Conservation (phyloP, 2,888 invertebrate genomes). For the Ennomos fuscantarius region DNA sequence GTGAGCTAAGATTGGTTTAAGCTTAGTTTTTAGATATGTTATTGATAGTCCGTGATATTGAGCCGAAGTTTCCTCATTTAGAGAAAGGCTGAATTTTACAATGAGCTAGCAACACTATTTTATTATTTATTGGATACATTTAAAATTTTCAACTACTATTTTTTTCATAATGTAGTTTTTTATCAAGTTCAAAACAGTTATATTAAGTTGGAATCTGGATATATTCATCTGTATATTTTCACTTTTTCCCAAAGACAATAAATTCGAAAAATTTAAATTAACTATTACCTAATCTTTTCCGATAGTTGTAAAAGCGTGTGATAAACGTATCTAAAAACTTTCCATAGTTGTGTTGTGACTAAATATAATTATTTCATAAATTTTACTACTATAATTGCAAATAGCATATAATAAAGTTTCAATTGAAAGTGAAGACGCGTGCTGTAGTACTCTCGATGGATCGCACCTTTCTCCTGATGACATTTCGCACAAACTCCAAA, state of each 20-base stretch:
- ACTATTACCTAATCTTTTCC: too few relatives aligned
- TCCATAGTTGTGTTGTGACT: conserved; percentile 3
- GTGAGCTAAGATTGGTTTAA: conserved; percentile 5
- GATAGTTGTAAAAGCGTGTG: too few relatives aligned
- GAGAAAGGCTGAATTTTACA: background rate
- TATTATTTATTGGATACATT: too few relatives aligned
- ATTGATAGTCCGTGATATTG: background rate
- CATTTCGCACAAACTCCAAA: conserved; percentile 39
- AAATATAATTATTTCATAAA: conserved; percentile 23
- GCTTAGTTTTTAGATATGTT: background rate
- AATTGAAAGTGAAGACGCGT: conserved; percentile 24
- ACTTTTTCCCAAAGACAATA: too few relatives aligned
- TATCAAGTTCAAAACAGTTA: too few relatives aligned
- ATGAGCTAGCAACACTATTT: too few relatives aligned
- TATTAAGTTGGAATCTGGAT: too few relatives aligned
- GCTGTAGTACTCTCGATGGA: conserved; percentile 13
- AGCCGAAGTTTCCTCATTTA: background rate
- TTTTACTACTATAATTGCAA: conserved; percentile 19
- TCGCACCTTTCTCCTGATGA: conserved; percentile 30
- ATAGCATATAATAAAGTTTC: conserved; percentile 22
- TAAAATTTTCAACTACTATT: too few relatives aligned
- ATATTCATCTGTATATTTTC: too few relatives aligned
- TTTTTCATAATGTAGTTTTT: background rate
- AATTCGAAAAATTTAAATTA: too few relatives aligned
- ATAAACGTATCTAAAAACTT: conserved; percentile 1